Conservation (phyloP, 2,113 vertebrate genomes). For the Spea multiplicata region DNA sequence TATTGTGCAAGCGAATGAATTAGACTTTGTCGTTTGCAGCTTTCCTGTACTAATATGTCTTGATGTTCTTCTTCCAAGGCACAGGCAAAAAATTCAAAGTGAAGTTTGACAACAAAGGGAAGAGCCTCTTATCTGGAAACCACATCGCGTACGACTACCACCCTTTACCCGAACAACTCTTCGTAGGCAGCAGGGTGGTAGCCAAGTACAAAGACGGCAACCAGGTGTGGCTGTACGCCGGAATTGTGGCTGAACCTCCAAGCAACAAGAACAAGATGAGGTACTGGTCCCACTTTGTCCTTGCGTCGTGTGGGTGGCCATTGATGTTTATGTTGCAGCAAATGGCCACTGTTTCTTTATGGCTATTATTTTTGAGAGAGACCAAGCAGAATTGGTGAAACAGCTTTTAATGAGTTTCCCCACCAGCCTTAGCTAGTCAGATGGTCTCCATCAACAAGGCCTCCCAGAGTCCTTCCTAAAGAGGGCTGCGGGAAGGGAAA, state of each 20-base stretch:
- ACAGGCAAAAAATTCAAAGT: slow-evolving; percentile 89
- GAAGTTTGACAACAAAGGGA: slow-evolving; percentile 94
- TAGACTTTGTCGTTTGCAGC: background rate
- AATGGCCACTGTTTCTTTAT: too few species aligned
- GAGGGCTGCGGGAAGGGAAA: too few species aligned
- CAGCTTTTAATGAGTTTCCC: background rate
- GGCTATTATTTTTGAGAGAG: too few species aligned
- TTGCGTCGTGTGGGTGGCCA: too few species aligned
- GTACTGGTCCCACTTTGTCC: slow-evolving; percentile 56
- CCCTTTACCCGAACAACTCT: slow-evolving; percentile 78
- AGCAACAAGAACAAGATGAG: slow-evolving; percentile 93
- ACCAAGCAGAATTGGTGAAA: too few species aligned
- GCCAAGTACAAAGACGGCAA: slow-evolving; percentile 95
- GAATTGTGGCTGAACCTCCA: slow-evolving; percentile 93
- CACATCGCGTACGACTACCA: slow-evolving; percentile 94
- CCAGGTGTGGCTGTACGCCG: slow-evolving; percentile 95
- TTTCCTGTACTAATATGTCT: background rate
- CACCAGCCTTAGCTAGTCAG: background rate
- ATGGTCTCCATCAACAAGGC: too few species aligned
- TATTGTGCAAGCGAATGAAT: background rate
- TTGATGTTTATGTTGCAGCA: too few species aligned
- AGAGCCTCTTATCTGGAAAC: slow-evolving; percentile 94
- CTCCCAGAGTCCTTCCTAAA: too few species aligned
- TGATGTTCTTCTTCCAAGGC: slow-evolving; percentile 60
- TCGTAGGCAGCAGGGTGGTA: slow-evolving; percentile 90